phyloP scores from a whole-genome alignment of 2,113 vertebrate species.

The Halichoerus grypus region DNA sequence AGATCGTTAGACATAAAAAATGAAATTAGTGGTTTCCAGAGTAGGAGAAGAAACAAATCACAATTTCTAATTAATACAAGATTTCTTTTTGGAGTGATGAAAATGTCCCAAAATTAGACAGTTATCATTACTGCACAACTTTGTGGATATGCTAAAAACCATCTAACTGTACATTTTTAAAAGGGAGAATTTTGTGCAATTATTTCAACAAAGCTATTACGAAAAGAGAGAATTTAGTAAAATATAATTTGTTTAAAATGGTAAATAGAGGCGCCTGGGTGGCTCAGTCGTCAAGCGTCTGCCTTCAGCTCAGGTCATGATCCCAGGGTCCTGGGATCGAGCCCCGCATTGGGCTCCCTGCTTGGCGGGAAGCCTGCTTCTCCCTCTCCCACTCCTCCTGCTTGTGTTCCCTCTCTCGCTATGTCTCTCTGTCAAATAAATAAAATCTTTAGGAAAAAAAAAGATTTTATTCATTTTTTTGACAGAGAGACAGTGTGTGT shows the following conservation, averaged over 20 bases:
- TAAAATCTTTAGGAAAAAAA: too few relatives aligned
- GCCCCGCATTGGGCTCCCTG: too few relatives aligned
- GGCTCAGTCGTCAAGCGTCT: too few relatives aligned
- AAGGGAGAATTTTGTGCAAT: neutral
- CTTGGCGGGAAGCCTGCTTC: too few relatives aligned
- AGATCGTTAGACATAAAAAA: neutral
- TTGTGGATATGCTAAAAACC: neutral
- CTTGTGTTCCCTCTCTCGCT: too few relatives aligned
- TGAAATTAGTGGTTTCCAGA: neutral
- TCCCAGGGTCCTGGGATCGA: too few relatives aligned
- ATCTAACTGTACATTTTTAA: neutral
- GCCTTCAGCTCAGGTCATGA: too few relatives aligned
- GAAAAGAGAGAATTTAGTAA: neutral
- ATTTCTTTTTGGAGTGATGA: neutral
- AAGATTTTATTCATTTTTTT: too few relatives aligned
- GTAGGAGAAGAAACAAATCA: neutral
- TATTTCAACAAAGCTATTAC: neutral
- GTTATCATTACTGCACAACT: neutral
- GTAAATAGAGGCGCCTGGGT: neutral
- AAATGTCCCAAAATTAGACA: neutral
- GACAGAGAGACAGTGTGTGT: too few relatives aligned
- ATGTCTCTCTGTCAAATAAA: too few relatives aligned
- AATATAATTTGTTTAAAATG: neutral
- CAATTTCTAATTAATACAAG: neutral
- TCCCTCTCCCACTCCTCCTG: too few relatives aligned